Evolutionary conservation across 2,888 invertebrate species (phyloP).

Genomic region (Melieria picta): DNA sequence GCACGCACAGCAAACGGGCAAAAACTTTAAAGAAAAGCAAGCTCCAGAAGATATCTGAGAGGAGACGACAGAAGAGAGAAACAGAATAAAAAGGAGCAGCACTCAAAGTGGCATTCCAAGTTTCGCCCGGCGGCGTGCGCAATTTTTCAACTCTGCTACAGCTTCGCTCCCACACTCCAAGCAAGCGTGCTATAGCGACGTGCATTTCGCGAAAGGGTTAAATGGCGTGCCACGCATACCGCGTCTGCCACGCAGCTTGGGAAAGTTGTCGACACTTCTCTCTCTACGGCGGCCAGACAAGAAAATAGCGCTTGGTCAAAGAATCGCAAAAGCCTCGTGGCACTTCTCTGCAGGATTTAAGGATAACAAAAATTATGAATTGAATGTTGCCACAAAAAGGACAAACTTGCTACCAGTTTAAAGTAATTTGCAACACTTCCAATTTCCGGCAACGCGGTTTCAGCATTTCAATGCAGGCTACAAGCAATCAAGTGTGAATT

Average conservation of each 20-base stretch:
- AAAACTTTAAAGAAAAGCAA: neutral
- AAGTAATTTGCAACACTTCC: neutral
- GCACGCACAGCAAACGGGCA: neutral
- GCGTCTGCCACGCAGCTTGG: neutral
- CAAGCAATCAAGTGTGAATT: too few relatives aligned
- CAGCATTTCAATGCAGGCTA: too few relatives aligned
- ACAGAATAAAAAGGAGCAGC: conserved; percentile 9
- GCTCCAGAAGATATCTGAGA: conserved; percentile 7
- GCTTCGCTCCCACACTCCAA: neutral
- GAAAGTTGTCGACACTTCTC: neutral
- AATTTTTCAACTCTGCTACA: neutral
- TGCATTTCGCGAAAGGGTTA: neutral
- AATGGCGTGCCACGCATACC: neutral
- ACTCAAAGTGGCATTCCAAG: conserved; percentile 22
- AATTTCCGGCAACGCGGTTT: too few relatives aligned
- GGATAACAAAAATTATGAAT: too few relatives aligned
- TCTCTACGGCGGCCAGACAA: neutral
- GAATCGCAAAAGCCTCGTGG: neutral
- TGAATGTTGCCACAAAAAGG: too few relatives aligned
- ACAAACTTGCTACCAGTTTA: too few relatives aligned
- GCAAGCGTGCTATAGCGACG: too few relatives aligned
- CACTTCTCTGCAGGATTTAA: too few relatives aligned
- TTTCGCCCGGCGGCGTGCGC: conserved; percentile 20
- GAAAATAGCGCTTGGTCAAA: neutral
- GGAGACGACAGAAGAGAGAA: neutral